A percentile compares a stretch with the other conserved stretches of the same genome.
Evolutionary conservation across 2,113 vertebrate species (phyloP).

Genomic region (Heterotis niloticus): DNA sequence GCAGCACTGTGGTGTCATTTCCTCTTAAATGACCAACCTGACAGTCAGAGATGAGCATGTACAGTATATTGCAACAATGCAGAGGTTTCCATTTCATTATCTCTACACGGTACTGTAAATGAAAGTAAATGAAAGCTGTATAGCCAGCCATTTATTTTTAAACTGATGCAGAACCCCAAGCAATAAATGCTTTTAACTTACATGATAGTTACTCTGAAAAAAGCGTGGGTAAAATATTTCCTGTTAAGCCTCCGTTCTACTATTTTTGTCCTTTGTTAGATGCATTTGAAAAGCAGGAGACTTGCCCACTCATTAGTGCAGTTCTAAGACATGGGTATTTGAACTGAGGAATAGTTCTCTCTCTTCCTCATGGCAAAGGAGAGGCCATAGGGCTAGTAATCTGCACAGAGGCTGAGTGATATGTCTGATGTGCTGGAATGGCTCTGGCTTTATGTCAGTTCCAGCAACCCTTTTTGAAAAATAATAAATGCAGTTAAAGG

Average conservation of each 20-base stretch:
- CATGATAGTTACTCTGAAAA: neutral
- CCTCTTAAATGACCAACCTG: no score
- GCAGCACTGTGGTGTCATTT: no score
- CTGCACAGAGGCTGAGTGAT: neutral
- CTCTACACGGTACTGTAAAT: no score
- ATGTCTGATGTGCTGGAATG: neutral
- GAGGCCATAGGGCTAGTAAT: neutral
- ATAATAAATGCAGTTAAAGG: neutral
- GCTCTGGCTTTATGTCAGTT: no score
- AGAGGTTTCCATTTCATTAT: no score
- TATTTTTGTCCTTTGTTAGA: neutral
- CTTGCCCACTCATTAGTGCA: no score
- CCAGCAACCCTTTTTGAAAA: neutral
- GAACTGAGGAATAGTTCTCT: neutral
- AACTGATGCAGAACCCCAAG: neutral
- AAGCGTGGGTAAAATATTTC: neutral
- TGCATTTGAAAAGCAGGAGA: no score
- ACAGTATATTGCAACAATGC: no score
- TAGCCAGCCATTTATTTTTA: neutral
- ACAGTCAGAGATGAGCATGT: no score
- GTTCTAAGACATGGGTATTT: neutral
- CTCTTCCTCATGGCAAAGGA: neutral
- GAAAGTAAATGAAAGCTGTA: neutral
- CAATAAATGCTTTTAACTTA: neutral
- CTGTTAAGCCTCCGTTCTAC: neutral